These are phyloP conservation scores for Erinaceus europaeus DNA, from an alignment of 2,113 vertebrate species.

Conservation along the genomic window DNA sequence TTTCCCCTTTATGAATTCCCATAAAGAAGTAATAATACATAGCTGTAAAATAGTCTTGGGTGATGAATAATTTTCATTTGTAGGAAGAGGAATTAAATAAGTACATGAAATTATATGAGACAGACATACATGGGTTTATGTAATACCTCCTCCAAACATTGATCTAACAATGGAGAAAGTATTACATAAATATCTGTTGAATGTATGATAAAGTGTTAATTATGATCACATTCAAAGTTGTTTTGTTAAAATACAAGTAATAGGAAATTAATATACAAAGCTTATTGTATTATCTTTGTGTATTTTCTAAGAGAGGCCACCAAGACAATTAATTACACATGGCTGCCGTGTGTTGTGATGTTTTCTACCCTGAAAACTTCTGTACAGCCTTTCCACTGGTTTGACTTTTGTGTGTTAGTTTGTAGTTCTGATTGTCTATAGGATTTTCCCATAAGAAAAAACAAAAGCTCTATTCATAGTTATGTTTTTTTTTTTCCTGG, in stretches of 20 bases:
- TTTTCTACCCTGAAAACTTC: background rate
- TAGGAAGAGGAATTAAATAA: constrained; percentile 6
- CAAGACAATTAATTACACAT: background rate
- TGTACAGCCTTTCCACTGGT: background rate
- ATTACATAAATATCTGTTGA: constrained; percentile 5
- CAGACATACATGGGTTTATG: no score
- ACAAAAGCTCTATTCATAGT: background rate
- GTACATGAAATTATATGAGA: background rate
- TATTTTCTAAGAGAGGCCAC: no score
- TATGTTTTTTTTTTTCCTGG: background rate
- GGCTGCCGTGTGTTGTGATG: background rate
- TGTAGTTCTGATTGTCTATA: constrained; percentile 3
- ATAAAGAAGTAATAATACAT: background rate
- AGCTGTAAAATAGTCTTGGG: background rate
- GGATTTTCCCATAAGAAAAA: background rate
- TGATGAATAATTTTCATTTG: constrained; percentile 8
- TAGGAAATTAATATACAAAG: background rate
- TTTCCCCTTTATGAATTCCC: background rate
- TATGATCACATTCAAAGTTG: constrained; percentile 1
- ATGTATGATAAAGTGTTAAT: background rate
- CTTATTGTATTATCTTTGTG: no score
- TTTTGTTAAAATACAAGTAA: constrained; percentile 8
- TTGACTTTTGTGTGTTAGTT: background rate
- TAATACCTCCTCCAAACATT: no score
- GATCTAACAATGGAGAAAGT: constrained; percentile 14